Evolutionary conservation across 2,888 invertebrate genomes (phyloP).

Genomic region (Imbricaverruca yamaguchii): DNA sequence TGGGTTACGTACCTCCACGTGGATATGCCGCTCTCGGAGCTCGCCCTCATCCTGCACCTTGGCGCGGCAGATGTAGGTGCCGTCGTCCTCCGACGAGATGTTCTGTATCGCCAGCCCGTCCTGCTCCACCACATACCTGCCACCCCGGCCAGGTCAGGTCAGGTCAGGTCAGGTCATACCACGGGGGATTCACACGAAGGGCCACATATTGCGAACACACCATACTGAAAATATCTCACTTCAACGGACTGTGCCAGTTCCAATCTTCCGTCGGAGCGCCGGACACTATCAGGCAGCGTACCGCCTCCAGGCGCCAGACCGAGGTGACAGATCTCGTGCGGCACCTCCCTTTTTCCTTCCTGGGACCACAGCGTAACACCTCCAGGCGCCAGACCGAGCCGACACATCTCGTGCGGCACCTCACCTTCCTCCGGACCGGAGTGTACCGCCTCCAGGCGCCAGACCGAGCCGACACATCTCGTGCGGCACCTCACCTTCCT

Average conservation of each 20-base stretch:
- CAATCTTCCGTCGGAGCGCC: neutral
- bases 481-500: too few species aligned
- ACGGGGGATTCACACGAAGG: too few species aligned
- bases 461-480: too few species aligned
- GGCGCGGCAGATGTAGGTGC: constrained; percentile 78
- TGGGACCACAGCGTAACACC: too few species aligned
- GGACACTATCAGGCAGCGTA: neutral
- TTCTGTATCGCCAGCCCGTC: constrained; percentile 69
- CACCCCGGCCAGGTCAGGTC: neutral
- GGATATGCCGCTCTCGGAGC: constrained; percentile 65
- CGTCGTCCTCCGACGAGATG: constrained; percentile 73
- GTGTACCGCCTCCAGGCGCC: too few species aligned
- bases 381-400: too few species aligned
- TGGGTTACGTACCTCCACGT: constrained; percentile 45
- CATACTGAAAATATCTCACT: neutral
- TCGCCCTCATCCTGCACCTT: constrained; percentile 73
- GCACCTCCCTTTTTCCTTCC: neutral
- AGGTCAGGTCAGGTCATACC: neutral
- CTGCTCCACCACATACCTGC: constrained; percentile 21
- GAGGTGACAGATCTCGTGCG: neutral
- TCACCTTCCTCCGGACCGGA: too few species aligned
- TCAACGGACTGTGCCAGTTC: neutral
- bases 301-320: neutral
- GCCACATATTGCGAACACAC: too few species aligned
- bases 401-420: too few species aligned